These are phyloP conservation scores for Amiota mariae DNA, from an alignment of 2,888 invertebrate genomes.

Conservation along the genomic window DNA sequence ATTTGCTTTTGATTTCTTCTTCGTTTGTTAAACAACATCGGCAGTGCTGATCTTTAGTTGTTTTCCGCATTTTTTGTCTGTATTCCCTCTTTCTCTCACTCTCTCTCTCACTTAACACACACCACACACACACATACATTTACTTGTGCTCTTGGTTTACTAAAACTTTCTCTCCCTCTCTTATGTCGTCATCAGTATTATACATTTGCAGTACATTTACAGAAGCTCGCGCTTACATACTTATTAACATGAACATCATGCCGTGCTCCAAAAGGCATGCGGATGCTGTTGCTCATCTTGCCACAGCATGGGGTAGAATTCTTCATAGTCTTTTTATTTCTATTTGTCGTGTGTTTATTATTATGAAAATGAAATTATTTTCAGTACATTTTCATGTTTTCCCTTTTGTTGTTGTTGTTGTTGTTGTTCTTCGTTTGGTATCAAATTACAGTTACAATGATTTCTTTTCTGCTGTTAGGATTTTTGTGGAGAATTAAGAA, in stretches of 20 bases:
- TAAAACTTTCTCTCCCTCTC: too few species aligned
- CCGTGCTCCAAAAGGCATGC: conserved; percentile 13
- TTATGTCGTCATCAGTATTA: not conserved
- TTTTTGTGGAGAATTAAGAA: too few species aligned
- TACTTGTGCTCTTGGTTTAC: too few species aligned
- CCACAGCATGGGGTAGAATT: conserved; percentile 26
- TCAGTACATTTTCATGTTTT: not conserved
- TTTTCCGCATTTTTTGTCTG: conserved; percentile 29
- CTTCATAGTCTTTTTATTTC: not conserved
- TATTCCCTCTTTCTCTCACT: not conserved
- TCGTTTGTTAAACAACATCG: not conserved
- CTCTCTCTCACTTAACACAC: not conserved
- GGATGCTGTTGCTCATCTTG: conserved; percentile 22
- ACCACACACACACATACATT: not conserved
- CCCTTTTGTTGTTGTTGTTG: too few species aligned
- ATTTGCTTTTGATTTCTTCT: conserved; percentile 8
- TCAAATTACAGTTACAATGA: too few species aligned
- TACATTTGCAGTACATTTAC: conserved; percentile 4
- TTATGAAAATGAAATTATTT: conserved; percentile 12
- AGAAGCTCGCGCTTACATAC: not conserved
- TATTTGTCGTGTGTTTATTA: not conserved
- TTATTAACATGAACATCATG: conserved; percentile 14
- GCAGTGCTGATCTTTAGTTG: conserved; percentile 2
- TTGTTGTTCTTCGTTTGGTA: too few species aligned
- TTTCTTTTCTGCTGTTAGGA: too few species aligned